Base-by-base conservation (phyloP, 2,888 invertebrate genomes). In the Crepidodera aurea region DNA sequence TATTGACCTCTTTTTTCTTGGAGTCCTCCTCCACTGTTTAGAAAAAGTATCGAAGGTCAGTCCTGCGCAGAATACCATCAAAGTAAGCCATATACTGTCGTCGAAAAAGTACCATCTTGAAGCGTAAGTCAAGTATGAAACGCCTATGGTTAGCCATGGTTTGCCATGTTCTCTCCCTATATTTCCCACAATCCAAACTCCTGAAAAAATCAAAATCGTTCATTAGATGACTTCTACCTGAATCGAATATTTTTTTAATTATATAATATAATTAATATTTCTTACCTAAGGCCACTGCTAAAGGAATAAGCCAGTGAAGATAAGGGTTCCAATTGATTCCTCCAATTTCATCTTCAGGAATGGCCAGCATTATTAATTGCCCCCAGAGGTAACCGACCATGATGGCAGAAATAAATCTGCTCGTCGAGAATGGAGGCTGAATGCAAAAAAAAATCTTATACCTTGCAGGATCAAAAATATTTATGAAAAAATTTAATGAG, bases 101-200 rank as follows among this genome's bases (percentile, higher is more conserved):
- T 93, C 92, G 58, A 87, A 89, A 51, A 91, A 84, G 70, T 89
- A 88, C 80, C 90, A 89, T 12, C 92, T 86, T 0, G 89, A 76
- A 0, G 90, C 88, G 74, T 92, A 88, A 0, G 85, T 79, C 0
- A 83, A 68, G 71, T 90, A 89, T 0, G 96, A 88, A 0, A 87
- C 89, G 0, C 87, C 53, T 0, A 94, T 76, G 0, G 93, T 86
- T 77, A 88, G 85, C 83, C 88, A 88, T 1, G 93, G 83, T 0
- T 84, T 81, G 1, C 95, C 95, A 72, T 86, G 83, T 76, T 96
- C 91, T 1, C 90, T 85, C 0, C 96, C 96, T 66, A 96, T 90
- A 75, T 96, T 97, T 19, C 96, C 96, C 6, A 96, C 93, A 0
- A 90, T 84, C 90, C 94, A 93, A 0, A 95, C 92, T 71, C 96